phyloP scores from a whole-genome alignment of 2,113 vertebrate genomes.

The Nestor notabilis region DNA sequence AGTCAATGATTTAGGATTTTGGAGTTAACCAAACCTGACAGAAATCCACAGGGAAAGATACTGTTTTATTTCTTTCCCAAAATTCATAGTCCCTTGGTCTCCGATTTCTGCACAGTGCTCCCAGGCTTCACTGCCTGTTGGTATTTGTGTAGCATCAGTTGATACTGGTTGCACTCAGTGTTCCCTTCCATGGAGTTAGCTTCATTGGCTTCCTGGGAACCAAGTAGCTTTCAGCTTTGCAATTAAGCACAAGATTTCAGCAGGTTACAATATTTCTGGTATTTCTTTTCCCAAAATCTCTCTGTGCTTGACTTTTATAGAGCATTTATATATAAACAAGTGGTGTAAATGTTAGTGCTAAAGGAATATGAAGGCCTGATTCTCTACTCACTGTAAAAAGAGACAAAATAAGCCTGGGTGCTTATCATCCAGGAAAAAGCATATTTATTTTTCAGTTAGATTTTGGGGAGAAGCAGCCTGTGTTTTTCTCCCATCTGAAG shows the following conservation, averaged over 20 bases:
- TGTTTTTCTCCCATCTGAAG: neutral
- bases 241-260: neutral
- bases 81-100: neutral
- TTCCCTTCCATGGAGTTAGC: neutral
- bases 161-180: accelerated
- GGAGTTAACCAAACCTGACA: neutral
- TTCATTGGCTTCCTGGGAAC: neutral
- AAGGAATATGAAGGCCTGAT: neutral
- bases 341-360: neutral
- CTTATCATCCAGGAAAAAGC: neutral
- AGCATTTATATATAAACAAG: neutral
- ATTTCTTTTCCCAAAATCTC: neutral
- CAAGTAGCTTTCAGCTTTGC: neutral
- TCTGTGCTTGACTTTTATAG: neutral
- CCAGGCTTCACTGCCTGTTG: neutral
- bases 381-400: neutral
- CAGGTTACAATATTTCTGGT: neutral
- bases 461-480: neutral
- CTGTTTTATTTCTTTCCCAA: neutral
- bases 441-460: neutral
- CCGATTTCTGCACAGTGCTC: neutral
- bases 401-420: neutral
- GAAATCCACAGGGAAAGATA: neutral
- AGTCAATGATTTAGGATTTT: neutral
- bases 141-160: neutral